Evolutionary conservation across 2,113 vertebrate genomes (phyloP).

Genomic region (Tamias sibiricus): DNA sequence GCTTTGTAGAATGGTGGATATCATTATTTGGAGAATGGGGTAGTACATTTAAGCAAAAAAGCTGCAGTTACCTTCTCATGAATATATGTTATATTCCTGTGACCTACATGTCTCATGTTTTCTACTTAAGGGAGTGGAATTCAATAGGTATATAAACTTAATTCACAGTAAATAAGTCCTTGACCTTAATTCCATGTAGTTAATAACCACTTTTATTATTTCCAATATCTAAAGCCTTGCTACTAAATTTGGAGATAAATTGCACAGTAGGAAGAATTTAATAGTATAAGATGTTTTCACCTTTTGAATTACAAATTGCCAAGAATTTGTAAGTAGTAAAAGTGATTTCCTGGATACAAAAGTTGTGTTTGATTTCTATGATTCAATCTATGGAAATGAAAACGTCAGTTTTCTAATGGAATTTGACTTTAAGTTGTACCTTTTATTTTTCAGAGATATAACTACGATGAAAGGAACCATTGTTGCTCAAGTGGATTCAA

Average conservation of each 20-base stretch:
- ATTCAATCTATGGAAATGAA: conserved; percentile 42
- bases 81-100: neutral
- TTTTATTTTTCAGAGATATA: conserved; percentile 93
- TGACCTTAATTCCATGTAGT: neutral
- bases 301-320: conserved; percentile 11
- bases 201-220: neutral
- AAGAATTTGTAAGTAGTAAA: conserved; percentile 29
- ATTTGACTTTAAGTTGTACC: conserved; percentile 35
- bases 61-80: neutral
- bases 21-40: neutral
- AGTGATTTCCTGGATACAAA: conserved; percentile 1
- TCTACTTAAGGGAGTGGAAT: neutral
- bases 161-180: neutral
- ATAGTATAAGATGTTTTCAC: conserved; percentile 3
- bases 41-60: neutral
- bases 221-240: neutral
- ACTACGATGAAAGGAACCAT: conserved; percentile 99
- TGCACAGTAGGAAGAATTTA: neutral
- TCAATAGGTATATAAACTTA: neutral
- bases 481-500: conserved; percentile 99
- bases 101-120: neutral
- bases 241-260: conserved; percentile 33
- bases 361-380: neutral
- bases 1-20: neutral
- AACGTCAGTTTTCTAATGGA: neutral